These are phyloP conservation scores for Lymantria dispar DNA, from an alignment of 2,888 invertebrate species.

Conservation along the genomic window DNA sequence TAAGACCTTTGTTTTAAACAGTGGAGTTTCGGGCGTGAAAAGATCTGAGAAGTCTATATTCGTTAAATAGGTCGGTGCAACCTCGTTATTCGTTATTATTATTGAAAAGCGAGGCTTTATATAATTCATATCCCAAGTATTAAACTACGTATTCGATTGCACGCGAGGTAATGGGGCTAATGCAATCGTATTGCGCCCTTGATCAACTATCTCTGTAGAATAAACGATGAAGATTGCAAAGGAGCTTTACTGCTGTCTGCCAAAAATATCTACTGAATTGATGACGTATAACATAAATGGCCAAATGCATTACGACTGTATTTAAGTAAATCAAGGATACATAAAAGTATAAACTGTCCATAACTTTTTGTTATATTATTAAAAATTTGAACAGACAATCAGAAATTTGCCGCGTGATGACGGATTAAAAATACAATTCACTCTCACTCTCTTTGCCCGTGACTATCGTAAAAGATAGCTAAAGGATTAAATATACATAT, in stretches of 20 bases:
- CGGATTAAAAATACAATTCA: too few relatives aligned
- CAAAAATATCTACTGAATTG: conserved; percentile 8
- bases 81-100: conserved; percentile 19
- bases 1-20: conserved; percentile 4
- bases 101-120: conserved; percentile 7
- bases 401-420: too few relatives aligned
- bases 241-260: conserved; percentile 8
- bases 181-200: conserved; percentile 45
- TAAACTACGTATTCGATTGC: conserved; percentile 21
- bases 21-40: conserved; percentile 14
- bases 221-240: conserved; percentile 42
- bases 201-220: conserved; percentile 36
- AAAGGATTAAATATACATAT: too few relatives aligned
- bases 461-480: too few relatives aligned
- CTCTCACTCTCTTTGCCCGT: too few relatives aligned
- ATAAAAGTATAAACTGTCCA: too few relatives aligned
- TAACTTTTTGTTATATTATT: too few relatives aligned
- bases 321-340: too few relatives aligned
- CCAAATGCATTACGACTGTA: too few relatives aligned
- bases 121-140: conserved; percentile 5
- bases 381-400: too few relatives aligned
- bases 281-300: background rate
- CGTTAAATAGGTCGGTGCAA: conserved; percentile 27
- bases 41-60: conserved; percentile 21
- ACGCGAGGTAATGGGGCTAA: conserved; percentile 42